A percentile compares a stretch with the other conserved stretches of the same genome.
These are phyloP conservation scores for Nerophis ophidion DNA, from an alignment of 2,113 vertebrate species.

Conservation along the genomic window DNA sequence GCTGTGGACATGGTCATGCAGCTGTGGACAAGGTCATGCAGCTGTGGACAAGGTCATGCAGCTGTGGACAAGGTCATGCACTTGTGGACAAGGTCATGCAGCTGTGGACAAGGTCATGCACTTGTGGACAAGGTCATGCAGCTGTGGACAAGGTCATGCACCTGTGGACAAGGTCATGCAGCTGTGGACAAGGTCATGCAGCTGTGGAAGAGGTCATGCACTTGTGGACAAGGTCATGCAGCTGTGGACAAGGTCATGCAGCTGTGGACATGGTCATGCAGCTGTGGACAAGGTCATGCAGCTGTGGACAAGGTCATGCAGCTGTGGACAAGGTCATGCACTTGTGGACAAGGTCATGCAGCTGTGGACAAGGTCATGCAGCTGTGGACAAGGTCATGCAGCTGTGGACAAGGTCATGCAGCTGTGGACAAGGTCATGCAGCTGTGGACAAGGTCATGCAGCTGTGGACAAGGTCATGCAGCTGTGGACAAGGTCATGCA, in stretches of 20 bases:
- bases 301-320: constrained; percentile 4
- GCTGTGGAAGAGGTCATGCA: constrained; percentile 2
- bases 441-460: constrained; percentile 4
- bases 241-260: constrained; percentile 8
- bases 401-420: constrained; percentile 4
- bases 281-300: constrained; percentile 4
- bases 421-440: constrained; percentile 4
- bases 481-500: constrained; percentile 4
- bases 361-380: constrained; percentile 4
- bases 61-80: constrained; percentile 3
- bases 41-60: constrained; percentile 4
- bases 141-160: constrained; percentile 3
- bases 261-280: constrained; percentile 27
- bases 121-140: too few relatives aligned
- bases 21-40: constrained; percentile 4
- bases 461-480: constrained; percentile 4
- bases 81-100: too few relatives aligned
- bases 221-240: too few relatives aligned
- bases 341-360: too few relatives aligned
- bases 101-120: constrained; percentile 3
- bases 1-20: constrained; percentile 27
- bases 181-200: constrained; percentile 4
- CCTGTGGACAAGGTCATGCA: too few relatives aligned
- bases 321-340: constrained; percentile 3
- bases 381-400: constrained; percentile 4